Base-by-base conservation (phyloP, 2,888 invertebrate species). In the Acronicta leporina region DNA sequence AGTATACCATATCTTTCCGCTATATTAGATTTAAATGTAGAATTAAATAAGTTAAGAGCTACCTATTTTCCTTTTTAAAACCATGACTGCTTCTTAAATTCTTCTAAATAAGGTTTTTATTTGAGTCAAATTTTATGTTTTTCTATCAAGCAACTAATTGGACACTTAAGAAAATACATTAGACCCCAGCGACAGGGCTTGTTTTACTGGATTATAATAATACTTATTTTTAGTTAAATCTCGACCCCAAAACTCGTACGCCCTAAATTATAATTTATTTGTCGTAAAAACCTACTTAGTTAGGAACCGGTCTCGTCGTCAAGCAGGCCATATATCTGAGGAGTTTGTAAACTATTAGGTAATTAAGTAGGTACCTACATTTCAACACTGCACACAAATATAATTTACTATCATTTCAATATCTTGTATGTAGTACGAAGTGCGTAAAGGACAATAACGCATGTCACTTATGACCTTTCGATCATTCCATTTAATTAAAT, bases 1-100 rank as follows among this genome's bases (percentile, higher is more conserved):
- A 96, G 96, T 95, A 76, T 64, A 2, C 4, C 4, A 11, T 33
- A 33, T 33, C 2, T 11, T 33, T 11, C 10, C 11, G 33, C 11
- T 33, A 33, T 0, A 33, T 33, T 27, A 27, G 27, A 27, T 27
- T 4, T 27, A 27, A 5, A 27, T 27, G 6, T 5, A 27, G 27
- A 27, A 25, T 25, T 25, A 7, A 9, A 30, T 30, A 30, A 9
- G 30, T 6, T 6, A 6, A 30, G 30, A 3, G 1, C 8, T 30
- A 6, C 8, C 8, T 9, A 6, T 7, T 30, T 30, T 9, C 8
- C 8, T 7, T 9, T 33, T 33, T 33, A 5, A 7, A 5, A 27
- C 27, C 27, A 27, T 6, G 27, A 27, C 6, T 27, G 6, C 27
- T 1, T 5, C 5, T 27, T 27, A 27, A 27, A 27, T 27, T 5